Base-by-base conservation (phyloP, 2,797 vertebrate genomes). In the Pelobates cultripes region DNA sequence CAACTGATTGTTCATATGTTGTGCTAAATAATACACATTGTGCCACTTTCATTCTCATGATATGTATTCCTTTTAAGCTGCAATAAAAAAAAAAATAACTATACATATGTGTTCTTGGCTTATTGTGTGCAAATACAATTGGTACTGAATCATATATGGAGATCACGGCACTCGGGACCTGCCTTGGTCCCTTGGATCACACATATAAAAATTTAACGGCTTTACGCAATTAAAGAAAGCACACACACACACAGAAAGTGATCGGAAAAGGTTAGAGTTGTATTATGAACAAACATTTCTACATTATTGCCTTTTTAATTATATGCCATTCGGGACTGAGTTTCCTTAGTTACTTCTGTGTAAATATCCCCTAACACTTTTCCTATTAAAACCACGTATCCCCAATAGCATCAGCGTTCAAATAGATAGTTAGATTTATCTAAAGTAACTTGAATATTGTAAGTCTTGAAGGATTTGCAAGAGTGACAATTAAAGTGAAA, bases 301-400 rank as follows among this genome's bases (percentile, higher is more conserved):
- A 70, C 68, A 70, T 70, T 70, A 70, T 70, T 70, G 68, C 68
- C 43, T 44, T 70, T 70, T 70, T 70, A 70, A 70, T 70, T 70
- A 70, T 70, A 70, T 9, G 4, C 43, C 43, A 70, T 43, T 6
- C 43, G 43, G 68, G 42, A 45, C 43, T 44, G 43, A 70, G 68
- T 70, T 70, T 3, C 68, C 43, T 14, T 70, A 70, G 68, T 70
- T 70, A 70, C 68, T 44, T 45, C 68, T 70, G 43, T 5, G 10
- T 44, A 44, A 44, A 70, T 70, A 70, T 44, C 43, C 68, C 43
- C 15, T 44, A 70, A 43, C 68, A 70, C 43, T 70, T 70, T 70
- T 70, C 68, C 68, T 64, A 70, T 44, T 70, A 44, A 70, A 70
- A 15, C 43, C 44, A 70, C 4, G 43, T 70, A 70, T 70, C 42